Evolutionary conservation across 2,888 invertebrate genomes (phyloP).

Genomic region (Leptinotarsa juncta): DNA sequence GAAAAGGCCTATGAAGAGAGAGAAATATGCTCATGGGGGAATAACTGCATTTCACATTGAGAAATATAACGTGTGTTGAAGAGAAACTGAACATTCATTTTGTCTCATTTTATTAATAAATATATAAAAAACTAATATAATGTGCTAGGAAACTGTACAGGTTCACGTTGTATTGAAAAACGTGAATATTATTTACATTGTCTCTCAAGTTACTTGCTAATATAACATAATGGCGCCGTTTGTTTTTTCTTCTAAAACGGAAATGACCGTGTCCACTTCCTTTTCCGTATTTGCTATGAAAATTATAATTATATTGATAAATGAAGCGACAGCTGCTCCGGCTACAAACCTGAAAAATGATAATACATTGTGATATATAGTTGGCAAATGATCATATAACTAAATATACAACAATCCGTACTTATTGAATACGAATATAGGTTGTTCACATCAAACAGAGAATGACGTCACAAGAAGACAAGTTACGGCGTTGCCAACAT

Average conservation of each 20-base stretch:
- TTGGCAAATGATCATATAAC: constrained; percentile 26
- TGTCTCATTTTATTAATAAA: constrained; percentile 28
- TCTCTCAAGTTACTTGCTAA: constrained; percentile 57
- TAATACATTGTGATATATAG: too few relatives aligned
- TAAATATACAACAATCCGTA: too few relatives aligned
- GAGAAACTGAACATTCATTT: not conserved
- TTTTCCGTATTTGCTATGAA: constrained; percentile 79
- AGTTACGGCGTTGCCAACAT: too few relatives aligned
- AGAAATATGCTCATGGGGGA: too few relatives aligned
- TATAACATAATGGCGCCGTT: constrained; percentile 89
- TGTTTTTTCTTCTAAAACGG: constrained; percentile 81
- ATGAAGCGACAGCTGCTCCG: constrained; percentile 75
- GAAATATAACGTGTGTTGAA: not conserved
- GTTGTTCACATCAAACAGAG: too few relatives aligned
- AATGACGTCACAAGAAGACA: too few relatives aligned
- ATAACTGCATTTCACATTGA: not conserved
- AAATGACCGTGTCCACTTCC: constrained; percentile 74
- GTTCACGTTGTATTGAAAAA: not conserved
- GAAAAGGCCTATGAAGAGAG: too few relatives aligned
- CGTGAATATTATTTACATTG: constrained; percentile 8
- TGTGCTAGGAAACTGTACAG: constrained; percentile 7
- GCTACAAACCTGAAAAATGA: constrained; percentile 75
- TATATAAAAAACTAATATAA: constrained; percentile 25
- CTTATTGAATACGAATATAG: too few relatives aligned
- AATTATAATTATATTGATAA: constrained; percentile 80